These are phyloP conservation scores for Petrophora chlorosata DNA, from an alignment of 2,888 invertebrate genomes.

Conservation along the genomic window DNA sequence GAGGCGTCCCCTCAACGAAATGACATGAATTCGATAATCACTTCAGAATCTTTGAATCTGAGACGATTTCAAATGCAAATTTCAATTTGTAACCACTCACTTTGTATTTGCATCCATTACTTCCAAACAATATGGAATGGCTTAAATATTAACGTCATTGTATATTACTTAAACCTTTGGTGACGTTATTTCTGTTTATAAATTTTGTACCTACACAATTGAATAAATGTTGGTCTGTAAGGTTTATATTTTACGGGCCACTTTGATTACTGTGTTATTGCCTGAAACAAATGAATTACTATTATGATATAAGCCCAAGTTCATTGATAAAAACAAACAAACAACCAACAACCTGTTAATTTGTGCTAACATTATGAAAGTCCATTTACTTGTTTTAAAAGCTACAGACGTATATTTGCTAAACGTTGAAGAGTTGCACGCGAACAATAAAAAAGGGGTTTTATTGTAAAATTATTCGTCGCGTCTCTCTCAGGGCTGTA, in stretches of 20 bases:
- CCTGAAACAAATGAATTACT: too few species aligned
- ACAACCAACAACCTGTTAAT: too few species aligned
- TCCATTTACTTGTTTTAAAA: slow-evolving; percentile 10
- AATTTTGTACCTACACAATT: too few species aligned
- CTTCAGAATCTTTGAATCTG: slow-evolving; percentile 26
- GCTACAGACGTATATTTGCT: slow-evolving; percentile 28
- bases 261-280: too few species aligned
- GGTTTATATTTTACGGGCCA: too few species aligned
- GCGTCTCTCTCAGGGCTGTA: slow-evolving; percentile 54
- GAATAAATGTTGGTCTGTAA: too few species aligned
- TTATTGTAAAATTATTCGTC: slow-evolving; percentile 68
- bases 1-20: slow-evolving; percentile 25
- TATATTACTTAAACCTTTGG: too few species aligned
- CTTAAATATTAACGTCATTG: too few species aligned
- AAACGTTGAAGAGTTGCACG: slow-evolving; percentile 56
- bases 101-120: slow-evolving; percentile 21
- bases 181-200: too few species aligned
- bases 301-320: too few species aligned
- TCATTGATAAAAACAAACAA: too few species aligned
- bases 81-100: slow-evolving; percentile 30
- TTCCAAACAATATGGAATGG: slow-evolving; percentile 13
- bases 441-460: slow-evolving; percentile 61
- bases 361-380: too few species aligned
- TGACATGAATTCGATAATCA: slow-evolving; percentile 32
- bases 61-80: slow-evolving; percentile 35